phyloP scores from a whole-genome alignment of 64 coral and sea anemone genomes.

The Pocillopora damicornis region DNA sequence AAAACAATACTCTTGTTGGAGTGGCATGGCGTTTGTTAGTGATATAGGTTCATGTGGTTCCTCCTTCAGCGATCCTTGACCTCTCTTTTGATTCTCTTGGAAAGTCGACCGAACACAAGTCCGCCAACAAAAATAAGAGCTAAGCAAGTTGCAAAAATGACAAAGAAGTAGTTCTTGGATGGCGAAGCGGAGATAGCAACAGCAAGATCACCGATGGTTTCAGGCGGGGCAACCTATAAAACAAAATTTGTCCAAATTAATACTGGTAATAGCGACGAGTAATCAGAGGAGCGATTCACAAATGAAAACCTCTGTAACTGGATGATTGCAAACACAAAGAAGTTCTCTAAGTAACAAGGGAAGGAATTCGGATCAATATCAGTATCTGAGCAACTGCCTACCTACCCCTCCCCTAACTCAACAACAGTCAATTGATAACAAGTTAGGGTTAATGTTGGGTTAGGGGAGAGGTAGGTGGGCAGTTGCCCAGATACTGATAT shows the following conservation, averaged over 20 bases:
- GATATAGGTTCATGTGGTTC: background rate
- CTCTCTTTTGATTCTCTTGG: conserved; percentile 75
- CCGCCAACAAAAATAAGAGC: conserved; percentile 84
- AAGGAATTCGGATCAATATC: too few species aligned
- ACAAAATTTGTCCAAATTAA: background rate
- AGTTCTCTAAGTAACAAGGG: too few species aligned
- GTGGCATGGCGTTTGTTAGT: background rate
- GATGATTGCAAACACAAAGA: too few species aligned
- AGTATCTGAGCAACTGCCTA: too few species aligned
- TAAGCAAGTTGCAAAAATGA: conserved; percentile 78
- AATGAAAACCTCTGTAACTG: too few species aligned
- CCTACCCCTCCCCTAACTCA: too few species aligned
- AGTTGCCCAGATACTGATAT: too few species aligned
- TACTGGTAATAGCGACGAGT: too few species aligned
- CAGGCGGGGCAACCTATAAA: conserved; percentile 35
- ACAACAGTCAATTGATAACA: too few species aligned
- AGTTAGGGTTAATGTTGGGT: too few species aligned
- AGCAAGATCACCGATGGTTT: conserved; percentile 62
- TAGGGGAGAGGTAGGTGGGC: too few species aligned
- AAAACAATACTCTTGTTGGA: background rate
- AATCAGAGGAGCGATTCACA: too few species aligned
- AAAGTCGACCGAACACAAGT: conserved; percentile 76
- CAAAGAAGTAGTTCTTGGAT: conserved; percentile 89
- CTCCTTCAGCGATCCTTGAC: conserved; percentile 64
- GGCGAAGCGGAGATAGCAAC: conserved; percentile 47